Conservation (phyloP, 2,113 vertebrate genomes). For the Phalacrocorax carbo region DNA sequence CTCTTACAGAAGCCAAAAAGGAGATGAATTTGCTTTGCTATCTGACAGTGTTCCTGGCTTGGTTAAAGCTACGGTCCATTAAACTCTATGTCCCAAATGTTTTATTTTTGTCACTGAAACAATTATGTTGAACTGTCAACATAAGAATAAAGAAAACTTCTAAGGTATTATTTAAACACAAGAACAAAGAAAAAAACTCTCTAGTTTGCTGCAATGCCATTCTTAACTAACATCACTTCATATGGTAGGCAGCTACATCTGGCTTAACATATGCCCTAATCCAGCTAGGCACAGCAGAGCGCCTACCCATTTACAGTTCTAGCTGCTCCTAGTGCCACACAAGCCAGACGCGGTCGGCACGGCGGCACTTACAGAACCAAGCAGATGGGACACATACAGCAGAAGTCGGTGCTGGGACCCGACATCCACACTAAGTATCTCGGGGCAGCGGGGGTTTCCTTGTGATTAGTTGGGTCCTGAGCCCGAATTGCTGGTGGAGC, state of each 20-base stretch:
- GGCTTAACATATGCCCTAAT: neutral
- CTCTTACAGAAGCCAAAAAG: neutral
- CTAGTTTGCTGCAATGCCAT: neutral
- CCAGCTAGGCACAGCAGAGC: neutral
- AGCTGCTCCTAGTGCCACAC: neutral
- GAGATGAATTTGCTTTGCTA: neutral
- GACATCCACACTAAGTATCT: neutral
- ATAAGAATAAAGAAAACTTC: too few relatives aligned
- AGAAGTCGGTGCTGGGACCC: neutral
- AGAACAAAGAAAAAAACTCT: neutral
- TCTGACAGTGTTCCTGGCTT: neutral
- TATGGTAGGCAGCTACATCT: neutral
- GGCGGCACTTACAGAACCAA: fast-evolving
- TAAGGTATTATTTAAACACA: neutral
- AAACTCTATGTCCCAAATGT: neutral
- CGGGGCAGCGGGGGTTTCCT: fast-evolving
- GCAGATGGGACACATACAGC: neutral
- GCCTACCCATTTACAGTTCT: fast-evolving
- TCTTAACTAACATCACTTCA: neutral
- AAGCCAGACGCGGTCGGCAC: fast-evolving
- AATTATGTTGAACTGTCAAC: neutral
- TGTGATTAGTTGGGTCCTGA: neutral
- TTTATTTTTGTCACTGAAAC: neutral
- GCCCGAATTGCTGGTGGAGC: neutral
- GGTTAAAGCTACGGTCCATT: neutral